Evolutionary conservation across 2,888 invertebrate species (phyloP), one percentile per base, ranked within the genome.

Genomic region (Cetonia aurata): DNA sequence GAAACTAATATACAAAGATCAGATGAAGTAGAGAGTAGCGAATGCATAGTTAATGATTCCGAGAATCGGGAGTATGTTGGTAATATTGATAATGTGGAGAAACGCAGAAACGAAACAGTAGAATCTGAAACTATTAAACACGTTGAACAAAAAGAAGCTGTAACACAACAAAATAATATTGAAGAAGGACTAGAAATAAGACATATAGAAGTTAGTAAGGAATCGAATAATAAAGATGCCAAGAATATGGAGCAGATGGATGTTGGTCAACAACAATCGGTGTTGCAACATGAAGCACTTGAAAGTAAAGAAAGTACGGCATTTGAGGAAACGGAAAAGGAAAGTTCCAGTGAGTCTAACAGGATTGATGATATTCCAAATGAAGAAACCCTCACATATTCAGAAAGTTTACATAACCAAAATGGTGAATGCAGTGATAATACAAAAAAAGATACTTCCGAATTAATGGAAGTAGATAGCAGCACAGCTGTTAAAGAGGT

Each of bases 381-480:
- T 33, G 50, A 33, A 13, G 56, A 44, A 31, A 50, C 8, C 37
- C n/a, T 25, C 15, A 9, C 48, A 33, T 17, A 57, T 41, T 57
- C 67, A 50, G 60, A 71, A 60, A 52, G 10, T 67, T 3, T 50
- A 33, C 37, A 13, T 42, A 44, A 44, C n/a, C 42, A 42, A 10
- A 46, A 71, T 42, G 50, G 42, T 33, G 25, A 57, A 62, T 33
- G 41, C 42, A 48, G 67, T 42, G 37, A 56, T 15, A 62, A 71
- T 25, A 44, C 41, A 42, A 15, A 46, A 60, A 31, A 50, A 50
- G 17, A 65, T 17, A 37, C 13, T 50, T 33, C 6, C n/a, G 73
- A 75, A 65, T 9, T 44, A 17, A 67, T 72, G 66, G 71, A 72
- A 33, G 60, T 56, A 53, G 68, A 67, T 67, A 41, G 33, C 17